phyloP scores from a whole-genome alignment of 2,888 invertebrate genomes.

The Andricus quercusramuli region DNA sequence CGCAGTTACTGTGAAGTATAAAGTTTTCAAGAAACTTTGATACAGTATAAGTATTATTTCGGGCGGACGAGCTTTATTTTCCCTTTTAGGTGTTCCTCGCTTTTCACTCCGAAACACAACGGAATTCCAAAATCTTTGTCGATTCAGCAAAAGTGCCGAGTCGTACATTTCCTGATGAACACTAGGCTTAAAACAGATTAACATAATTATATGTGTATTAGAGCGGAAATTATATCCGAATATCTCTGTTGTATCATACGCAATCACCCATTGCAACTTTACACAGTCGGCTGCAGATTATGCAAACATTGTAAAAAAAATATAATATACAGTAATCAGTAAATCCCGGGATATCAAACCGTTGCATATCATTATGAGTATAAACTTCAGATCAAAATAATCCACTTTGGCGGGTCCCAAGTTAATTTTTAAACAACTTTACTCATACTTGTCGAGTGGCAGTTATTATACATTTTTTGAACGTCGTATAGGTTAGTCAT shows the following conservation, averaged over 20 bases:
- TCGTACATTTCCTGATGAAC: neutral
- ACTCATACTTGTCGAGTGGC: too few species aligned
- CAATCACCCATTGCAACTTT: neutral
- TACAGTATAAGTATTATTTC: conserved; percentile 34
- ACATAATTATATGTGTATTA: too few species aligned
- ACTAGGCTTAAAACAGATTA: conserved; percentile 4
- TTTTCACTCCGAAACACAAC: conserved; percentile 3
- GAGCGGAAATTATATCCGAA: neutral
- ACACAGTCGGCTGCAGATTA: neutral
- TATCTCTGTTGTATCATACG: neutral
- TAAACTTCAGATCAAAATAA: too few species aligned
- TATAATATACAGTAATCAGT: neutral
- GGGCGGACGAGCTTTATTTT: conserved; percentile 24
- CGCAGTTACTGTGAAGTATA: conserved; percentile 53
- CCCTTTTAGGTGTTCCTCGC: conserved; percentile 18
- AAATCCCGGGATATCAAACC: too few species aligned
- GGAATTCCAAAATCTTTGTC: conserved; percentile 29
- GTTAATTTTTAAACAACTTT: too few species aligned
- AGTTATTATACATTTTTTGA: too few species aligned
- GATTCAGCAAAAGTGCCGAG: conserved; percentile 6
- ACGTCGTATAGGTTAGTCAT: too few species aligned
- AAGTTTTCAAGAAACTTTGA: conserved; percentile 51
- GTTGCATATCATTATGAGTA: too few species aligned
- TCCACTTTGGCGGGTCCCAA: too few species aligned
- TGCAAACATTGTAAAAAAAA: neutral